Evolutionary conservation across 2,797 vertebrate species (phyloP).

Genomic region (Phalloptychus januarius): DNA sequence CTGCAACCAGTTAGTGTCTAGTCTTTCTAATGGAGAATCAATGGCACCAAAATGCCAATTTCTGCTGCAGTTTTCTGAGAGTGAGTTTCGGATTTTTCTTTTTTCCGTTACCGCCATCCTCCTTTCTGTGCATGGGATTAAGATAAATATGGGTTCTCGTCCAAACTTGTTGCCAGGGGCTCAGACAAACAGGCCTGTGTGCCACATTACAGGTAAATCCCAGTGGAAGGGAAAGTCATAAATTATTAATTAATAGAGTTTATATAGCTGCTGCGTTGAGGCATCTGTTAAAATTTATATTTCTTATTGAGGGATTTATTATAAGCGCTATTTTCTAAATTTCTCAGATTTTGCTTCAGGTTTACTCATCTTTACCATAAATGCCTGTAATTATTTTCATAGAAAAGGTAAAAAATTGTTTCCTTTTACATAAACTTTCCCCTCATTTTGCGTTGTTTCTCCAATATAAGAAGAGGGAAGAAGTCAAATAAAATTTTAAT

Average conservation of each 20-base stretch:
- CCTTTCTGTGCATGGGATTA: background rate
- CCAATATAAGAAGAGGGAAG: conserved; percentile 40
- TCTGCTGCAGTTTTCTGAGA: background rate
- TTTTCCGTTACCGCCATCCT: background rate
- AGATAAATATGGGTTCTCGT: background rate
- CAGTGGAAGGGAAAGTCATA: background rate
- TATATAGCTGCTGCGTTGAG: background rate
- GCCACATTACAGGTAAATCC: background rate
- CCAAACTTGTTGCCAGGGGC: background rate
- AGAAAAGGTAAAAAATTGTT: background rate
- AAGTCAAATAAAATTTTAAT: conserved; percentile 45
- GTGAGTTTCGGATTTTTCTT: background rate
- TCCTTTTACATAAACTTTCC: background rate
- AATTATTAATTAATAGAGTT: background rate
- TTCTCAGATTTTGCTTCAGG: background rate
- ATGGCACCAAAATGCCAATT: background rate
- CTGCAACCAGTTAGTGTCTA: background rate
- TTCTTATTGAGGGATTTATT: background rate
- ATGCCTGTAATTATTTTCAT: background rate
- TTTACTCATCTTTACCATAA: background rate
- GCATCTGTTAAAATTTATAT: background rate
- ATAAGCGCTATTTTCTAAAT: background rate
- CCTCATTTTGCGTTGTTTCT: background rate
- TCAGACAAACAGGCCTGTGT: background rate
- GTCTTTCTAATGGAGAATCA: background rate